Base-by-base conservation (phyloP, 1,140 invertebrate genomes). In the Drosophila pachea region DNA sequence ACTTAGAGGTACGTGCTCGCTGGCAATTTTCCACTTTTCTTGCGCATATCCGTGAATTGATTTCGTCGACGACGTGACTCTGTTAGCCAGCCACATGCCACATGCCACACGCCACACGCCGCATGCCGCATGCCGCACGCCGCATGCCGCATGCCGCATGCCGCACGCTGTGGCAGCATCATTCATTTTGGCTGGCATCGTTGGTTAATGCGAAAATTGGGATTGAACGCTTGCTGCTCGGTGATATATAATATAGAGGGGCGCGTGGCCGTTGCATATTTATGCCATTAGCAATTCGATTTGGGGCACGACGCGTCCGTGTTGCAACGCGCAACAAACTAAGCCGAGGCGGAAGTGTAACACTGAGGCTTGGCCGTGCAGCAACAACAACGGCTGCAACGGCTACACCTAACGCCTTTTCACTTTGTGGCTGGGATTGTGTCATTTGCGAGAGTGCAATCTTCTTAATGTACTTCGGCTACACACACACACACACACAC, bases 391-490 rank as follows among this genome's bases (percentile, higher is more conserved):
- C 8, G 54, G 40, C 40, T 35, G 7, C 9, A 31, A 29, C 29
- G 54, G 22, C 61, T 31, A 33, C 55, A 49, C 43, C 61, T 55
- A 45, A 59, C 53, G 53, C 60, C 64, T 43, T 62, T 68, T 65
- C 45, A 58, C 58, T 69, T 65, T 68, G 64, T 61, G 69, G 62
- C 54, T 12, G 40, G 55, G 73, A 76, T 74, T 61, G 76, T 81
- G 76, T 84, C 81, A 81, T 77, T 86, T 77, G 66, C 73, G 54
- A 81, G 71, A 84, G 81, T 86, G 81, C 81, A 86, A 86, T 86
- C 71, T 86, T 77, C 81, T 73, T 86, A 86, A 86, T 86, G 81
- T 86, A 81, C 74, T 81, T 74, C 65, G 63, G 42, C 22, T 22
- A n/a, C 67, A 64, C 50, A 55, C 49, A 71, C 61, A 64, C 61